Evolutionary conservation across 2,888 invertebrate species (phyloP).

Genomic region (Agriopis aurantiaria): DNA sequence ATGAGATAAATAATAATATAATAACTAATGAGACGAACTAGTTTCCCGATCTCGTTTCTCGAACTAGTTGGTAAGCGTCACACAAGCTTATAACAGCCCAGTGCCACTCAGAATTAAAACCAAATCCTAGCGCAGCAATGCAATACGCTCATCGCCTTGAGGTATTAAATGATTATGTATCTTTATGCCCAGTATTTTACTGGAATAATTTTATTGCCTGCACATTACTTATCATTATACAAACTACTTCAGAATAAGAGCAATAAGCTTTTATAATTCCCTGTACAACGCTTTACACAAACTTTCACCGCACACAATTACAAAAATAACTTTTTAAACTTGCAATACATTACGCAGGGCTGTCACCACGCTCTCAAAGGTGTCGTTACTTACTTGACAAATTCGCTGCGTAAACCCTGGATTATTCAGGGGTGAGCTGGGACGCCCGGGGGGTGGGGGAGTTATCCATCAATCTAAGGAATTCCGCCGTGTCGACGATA

Average conservation of each 20-base stretch:
- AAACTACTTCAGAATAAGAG: neutral
- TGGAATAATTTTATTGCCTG: neutral
- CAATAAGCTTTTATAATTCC: slow-evolving; percentile 7
- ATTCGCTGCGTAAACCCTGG: slow-evolving; percentile 64
- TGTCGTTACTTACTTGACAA: slow-evolving; percentile 69
- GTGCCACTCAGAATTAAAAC: too few species aligned
- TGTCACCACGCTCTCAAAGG: slow-evolving; percentile 56
- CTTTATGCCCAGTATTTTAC: neutral
- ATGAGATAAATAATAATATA: too few species aligned
- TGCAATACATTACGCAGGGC: slow-evolving; percentile 42
- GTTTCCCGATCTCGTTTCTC: too few species aligned
- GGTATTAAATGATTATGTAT: too few species aligned
- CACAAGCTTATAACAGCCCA: too few species aligned
- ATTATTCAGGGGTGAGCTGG: slow-evolving; percentile 55
- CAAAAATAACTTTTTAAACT: slow-evolving; percentile 41
- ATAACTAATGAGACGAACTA: too few species aligned
- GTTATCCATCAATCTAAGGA: slow-evolving; percentile 69
- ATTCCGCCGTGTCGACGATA: slow-evolving; percentile 55
- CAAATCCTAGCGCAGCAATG: too few species aligned
- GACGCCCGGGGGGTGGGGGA: slow-evolving; percentile 31
- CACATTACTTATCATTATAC: slow-evolving; percentile 1
- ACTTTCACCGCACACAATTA: slow-evolving; percentile 35
- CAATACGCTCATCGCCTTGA: too few species aligned
- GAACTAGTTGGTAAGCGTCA: too few species aligned
- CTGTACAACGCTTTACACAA: slow-evolving; percentile 24